A percentile compares a stretch with the other conserved stretches of the same genome.
phyloP scores from a whole-genome alignment of 2,797 vertebrate genomes.

The Poliocrania exsul region DNA sequence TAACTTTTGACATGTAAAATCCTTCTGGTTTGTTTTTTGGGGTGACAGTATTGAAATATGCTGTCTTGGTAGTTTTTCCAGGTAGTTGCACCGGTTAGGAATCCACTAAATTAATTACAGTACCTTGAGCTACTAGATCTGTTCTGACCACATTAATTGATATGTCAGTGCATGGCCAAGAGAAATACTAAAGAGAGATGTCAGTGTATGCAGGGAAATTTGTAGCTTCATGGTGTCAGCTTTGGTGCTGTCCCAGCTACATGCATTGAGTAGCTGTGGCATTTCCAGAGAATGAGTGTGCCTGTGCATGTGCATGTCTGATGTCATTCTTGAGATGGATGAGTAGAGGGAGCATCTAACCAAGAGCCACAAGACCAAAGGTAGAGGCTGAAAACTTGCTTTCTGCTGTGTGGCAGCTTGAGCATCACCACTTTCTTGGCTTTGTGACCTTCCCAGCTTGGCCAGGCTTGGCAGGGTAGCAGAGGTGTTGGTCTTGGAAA shows the following conservation, averaged over 20 bases:
- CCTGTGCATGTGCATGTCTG: constrained; percentile 15
- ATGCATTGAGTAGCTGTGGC: constrained; percentile 44
- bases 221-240: constrained; percentile 30
- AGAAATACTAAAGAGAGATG: constrained; percentile 47
- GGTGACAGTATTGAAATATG: not conserved
- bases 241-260: constrained; percentile 69
- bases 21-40: not conserved
- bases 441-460: not conserved
- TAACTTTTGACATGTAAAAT: not conserved
- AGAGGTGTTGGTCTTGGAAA: not conserved
- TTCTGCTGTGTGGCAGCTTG: not conserved
- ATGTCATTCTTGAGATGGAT: constrained; percentile 59
- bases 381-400: constrained; percentile 11
- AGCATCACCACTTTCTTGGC: not conserved
- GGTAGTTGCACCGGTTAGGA: constrained; percentile 23
- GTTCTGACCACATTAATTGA: constrained; percentile 67
- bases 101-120: constrained; percentile 55
- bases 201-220: constrained; percentile 68
- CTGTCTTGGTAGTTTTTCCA: constrained; percentile 15
- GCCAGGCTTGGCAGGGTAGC: not conserved
- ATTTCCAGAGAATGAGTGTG: constrained; percentile 74
- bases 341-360: constrained; percentile 52
- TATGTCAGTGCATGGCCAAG: constrained; percentile 46
- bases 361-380: constrained; percentile 19
- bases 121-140: constrained; percentile 54